Conservation (phyloP, 2,113 vertebrate genomes). For the Equus przewalskii region DNA sequence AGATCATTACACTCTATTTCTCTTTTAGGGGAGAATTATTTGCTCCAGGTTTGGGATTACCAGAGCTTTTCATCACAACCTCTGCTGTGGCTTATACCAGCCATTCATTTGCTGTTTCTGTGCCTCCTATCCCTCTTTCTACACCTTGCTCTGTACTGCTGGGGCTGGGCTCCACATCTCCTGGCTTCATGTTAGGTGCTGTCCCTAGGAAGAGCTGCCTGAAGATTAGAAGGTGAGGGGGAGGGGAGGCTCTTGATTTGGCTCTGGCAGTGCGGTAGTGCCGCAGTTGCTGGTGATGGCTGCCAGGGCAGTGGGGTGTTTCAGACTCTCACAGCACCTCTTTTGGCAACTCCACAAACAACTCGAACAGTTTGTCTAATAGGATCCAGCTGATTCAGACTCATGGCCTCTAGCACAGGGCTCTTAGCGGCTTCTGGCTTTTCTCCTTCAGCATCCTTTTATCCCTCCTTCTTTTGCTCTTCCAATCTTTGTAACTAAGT, state of each 20-base stretch:
- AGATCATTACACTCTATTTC: not conserved
- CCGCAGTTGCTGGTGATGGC: too few species aligned
- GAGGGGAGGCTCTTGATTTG: not conserved
- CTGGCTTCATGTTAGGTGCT: not conserved
- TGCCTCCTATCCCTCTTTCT: not conserved
- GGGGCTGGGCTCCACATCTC: not conserved
- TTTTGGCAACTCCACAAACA: not conserved
- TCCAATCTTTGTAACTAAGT: not conserved
- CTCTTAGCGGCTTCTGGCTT: not conserved
- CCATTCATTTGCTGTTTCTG: not conserved
- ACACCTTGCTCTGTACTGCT: not conserved
- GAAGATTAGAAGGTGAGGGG: not conserved
- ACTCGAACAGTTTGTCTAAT: not conserved
- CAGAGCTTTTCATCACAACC: not conserved
- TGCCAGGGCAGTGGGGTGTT: not conserved
- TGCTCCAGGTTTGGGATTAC: not conserved
- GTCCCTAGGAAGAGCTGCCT: not conserved
- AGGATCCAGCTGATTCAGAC: not conserved
- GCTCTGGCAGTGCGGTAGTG: not conserved
- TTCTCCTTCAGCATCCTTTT: not conserved
- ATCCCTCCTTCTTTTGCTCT: not conserved
- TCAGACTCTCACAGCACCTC: not conserved
- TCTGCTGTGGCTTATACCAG: not conserved
- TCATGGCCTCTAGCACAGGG: not conserved
- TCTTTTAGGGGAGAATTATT: conserved; percentile 19